These are phyloP conservation scores for Agriopis aurantiaria DNA, from an alignment of 2,888 invertebrate genomes.

Conservation along the genomic window DNA sequence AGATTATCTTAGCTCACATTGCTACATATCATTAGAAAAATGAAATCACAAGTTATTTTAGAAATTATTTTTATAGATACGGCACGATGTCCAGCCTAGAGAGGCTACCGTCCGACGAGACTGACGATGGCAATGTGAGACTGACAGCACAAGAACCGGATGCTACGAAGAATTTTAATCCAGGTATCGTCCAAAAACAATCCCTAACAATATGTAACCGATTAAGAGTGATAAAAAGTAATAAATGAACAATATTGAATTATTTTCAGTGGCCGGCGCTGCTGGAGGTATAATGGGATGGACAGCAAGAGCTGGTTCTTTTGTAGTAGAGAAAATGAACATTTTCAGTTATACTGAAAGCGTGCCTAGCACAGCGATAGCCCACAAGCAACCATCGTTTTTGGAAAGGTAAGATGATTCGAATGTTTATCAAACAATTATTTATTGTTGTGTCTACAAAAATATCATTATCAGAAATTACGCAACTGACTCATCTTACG, in stretches of 20 bases:
- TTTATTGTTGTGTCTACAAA: background rate
- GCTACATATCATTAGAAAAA: constrained; percentile 1
- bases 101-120: constrained; percentile 88
- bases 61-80: constrained; percentile 73
- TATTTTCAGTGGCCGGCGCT: constrained; percentile 62
- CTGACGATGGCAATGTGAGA: constrained; percentile 85
- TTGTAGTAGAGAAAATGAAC: constrained; percentile 93
- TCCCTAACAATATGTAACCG: background rate
- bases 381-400: constrained; percentile 82
- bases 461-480: background rate
- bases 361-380: constrained; percentile 75
- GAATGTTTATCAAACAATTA: background rate
- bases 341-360: constrained; percentile 82
- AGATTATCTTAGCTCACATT: background rate
- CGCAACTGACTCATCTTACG: background rate
- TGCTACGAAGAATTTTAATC: constrained; percentile 63
- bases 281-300: constrained; percentile 89
- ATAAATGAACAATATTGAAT: background rate
- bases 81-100: constrained; percentile 92
- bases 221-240: background rate
- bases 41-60: constrained; percentile 40
- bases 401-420: constrained; percentile 72
- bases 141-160: constrained; percentile 76
- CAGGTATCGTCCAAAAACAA: constrained; percentile 56
- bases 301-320: constrained; percentile 93